Evolutionary conservation across 2,888 invertebrate genomes (phyloP).

Genomic region (Dasypolia templi): DNA sequence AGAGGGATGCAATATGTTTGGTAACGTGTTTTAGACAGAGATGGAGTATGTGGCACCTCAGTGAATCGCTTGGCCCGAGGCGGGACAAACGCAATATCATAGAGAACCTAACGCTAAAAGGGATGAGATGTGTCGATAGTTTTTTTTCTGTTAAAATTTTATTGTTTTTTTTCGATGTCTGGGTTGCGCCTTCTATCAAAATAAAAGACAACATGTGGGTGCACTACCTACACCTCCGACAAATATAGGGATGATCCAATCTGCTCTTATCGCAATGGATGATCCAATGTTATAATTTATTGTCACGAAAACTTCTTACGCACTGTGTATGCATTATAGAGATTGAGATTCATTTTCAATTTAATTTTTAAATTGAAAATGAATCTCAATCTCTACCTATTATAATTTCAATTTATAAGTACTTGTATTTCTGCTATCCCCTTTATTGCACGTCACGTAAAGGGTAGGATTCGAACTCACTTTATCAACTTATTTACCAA

Average conservation of each 20-base stretch:
- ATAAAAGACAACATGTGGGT: background rate
- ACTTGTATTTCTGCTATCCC: background rate
- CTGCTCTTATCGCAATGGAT: no score
- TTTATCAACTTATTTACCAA: constrained; percentile 30
- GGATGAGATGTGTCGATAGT: constrained; percentile 44
- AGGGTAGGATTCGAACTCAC: background rate
- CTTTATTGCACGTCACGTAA: background rate
- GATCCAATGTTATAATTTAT: background rate
- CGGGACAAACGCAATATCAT: constrained; percentile 78
- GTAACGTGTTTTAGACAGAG: constrained; percentile 49
- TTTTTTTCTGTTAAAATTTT: background rate
- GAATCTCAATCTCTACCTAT: no score
- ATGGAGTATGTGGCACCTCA: constrained; percentile 65
- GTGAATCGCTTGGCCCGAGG: constrained; percentile 72
- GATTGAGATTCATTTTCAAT: background rate
- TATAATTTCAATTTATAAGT: background rate
- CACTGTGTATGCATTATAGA: background rate
- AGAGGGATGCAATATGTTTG: constrained; percentile 58
- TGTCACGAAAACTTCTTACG: background rate
- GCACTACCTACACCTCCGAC: background rate
- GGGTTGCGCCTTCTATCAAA: background rate
- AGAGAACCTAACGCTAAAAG: constrained; percentile 66
- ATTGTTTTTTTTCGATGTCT: background rate
- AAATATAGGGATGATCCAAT: background rate
- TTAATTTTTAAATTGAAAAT: no score